Base-by-base conservation (phyloP, 1,140 invertebrate genomes). In the Dysdera silvatica region DNA sequence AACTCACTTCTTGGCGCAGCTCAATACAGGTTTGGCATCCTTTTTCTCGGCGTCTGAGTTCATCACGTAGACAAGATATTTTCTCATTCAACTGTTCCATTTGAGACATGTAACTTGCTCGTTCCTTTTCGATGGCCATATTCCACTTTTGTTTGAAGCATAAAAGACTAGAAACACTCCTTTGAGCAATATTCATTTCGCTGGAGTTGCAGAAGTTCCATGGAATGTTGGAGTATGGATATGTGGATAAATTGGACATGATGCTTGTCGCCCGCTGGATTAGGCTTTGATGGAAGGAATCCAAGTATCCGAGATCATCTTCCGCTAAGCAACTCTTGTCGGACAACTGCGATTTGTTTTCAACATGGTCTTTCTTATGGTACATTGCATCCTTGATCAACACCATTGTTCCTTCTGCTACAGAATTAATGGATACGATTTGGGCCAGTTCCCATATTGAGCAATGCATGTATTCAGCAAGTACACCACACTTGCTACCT, bases 61-160 rank as follows among this genome's bases (percentile, higher is more conserved):
- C 57, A n/a, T 51, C 57, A 14, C 41, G 47, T 14, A 60, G 33
- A 6, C 31, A 33, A n/a, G 57, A 20, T 20, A 60, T 40, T 10
- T 41, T 51, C n/a, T 24, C 24, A 6, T 32, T 28, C 3, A 60
- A 35, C 16, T 51, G 20, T 14, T 60, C 57, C 16, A 60, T n/a
- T 20, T 60, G 57, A 8, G 18, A 29, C 18, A 20, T 24, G 41
- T 52, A 20, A 10, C 52, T 48, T 24, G 37, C n/a, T 4, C 47
- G 23, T 16, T 60, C 57, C 29, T 18, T 52, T 6, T 60, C 57
- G 28, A 41, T 29, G 23, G 33, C 35, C 24, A 28, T 7, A 41
- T 63, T 63, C 61, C 61, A 63, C 33, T 55, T 55, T 5, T 37
- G 52, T 29, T 56, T 55, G 32, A 63, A 63, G 41, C 61, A 63